Percentiles rank a stretch among this genome's conserved stretches.
phyloP scores from a whole-genome alignment of 2,113 vertebrate species.

The Verasper variegatus region DNA sequence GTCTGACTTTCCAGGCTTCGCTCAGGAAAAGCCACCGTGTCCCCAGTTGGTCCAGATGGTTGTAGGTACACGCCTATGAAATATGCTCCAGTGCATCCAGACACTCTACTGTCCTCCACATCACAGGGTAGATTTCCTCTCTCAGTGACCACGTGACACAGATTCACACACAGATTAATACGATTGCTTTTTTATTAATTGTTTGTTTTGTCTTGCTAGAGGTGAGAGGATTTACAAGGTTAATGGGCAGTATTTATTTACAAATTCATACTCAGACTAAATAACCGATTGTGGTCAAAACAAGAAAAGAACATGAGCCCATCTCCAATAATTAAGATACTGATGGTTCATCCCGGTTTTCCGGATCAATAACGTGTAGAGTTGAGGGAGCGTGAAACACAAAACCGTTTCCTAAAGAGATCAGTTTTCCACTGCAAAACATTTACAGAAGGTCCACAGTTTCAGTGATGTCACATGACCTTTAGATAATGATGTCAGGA shows the following conservation, averaged over 20 bases:
- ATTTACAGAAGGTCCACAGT: background rate
- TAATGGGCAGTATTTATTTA: too few species aligned
- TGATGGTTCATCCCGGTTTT: background rate
- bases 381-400: too few species aligned
- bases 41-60: slow-evolving; percentile 46
- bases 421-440: background rate
- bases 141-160: background rate
- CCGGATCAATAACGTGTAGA: background rate
- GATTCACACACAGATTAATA: slow-evolving; percentile 1
- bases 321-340: background rate
- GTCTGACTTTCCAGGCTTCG: slow-evolving; percentile 3
- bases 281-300: background rate
- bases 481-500: background rate
- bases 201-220: background rate
- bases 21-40: slow-evolving; percentile 28
- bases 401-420: background rate
- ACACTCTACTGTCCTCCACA: slow-evolving; percentile 8
- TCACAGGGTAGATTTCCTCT: background rate
- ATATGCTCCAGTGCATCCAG: slow-evolving; percentile 19
- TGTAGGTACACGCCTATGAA: background rate
- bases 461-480: background rate
- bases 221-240: too few species aligned
- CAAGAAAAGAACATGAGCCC: background rate
- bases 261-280: too few species aligned
- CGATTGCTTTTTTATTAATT: background rate